Evolutionary conservation across 1,140 invertebrate genomes (phyloP), one percentile per base, ranked within the genome.

Genomic region (Drosophila oshimai): DNA sequence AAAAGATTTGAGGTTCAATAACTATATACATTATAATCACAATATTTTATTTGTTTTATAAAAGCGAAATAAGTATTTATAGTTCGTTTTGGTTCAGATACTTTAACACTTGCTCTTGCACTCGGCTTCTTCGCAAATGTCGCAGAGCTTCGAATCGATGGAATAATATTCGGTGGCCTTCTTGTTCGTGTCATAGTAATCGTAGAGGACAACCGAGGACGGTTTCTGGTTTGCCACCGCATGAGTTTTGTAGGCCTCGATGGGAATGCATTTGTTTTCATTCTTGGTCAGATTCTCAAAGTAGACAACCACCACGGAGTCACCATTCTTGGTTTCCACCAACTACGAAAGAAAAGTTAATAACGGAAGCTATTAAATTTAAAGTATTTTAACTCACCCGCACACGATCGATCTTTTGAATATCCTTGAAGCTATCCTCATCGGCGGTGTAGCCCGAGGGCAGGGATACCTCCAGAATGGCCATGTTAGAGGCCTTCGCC

Each of bases 181-280:
- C 93, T 95, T 93, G 95, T 96, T 94, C 69, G 95, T 96, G 90
- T 98, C 96, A 80, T 98, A 98, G 89, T 98, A 98, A 86, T 98
- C 97, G 78, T 97, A 98, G 41, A 98, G 93, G 6, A 94, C 93
- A 15, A 98, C 95, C 17, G 96, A 93, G 6, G 96, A 95, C 28
- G 96, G 95, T 86, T 95, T 96, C 79, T 97, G 96, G 72, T 95
- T 94, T 2, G 96, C 96, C 4, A 98, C 96, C 89, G 95, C 95
- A 86, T 95, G 95, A 0, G 95, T 95, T 77, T 96, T 93, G 81
- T 95, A 96, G 1, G 97, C 96, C 4, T 95, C 95, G 12, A 98
- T 93, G 0, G 95, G 95, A 5, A 98, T 94, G 87, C 97, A 98
- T 80, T 95, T 95, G 37, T 93, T 90, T n/a, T 92, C 91, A 6